Conservation (phyloP, 2,113 vertebrate species). For the Lophius piscatorius region DNA sequence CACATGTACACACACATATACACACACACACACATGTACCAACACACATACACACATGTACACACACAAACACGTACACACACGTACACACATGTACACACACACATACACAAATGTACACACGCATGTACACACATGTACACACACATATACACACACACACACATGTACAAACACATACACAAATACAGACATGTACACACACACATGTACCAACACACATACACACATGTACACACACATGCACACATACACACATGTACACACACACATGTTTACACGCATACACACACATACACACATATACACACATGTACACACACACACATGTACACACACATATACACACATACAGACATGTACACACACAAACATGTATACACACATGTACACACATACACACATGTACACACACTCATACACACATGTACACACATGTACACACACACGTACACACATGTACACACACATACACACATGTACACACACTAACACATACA, state of each 20-base stretch:
- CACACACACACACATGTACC: too few relatives aligned
- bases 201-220: slow-evolving; percentile 22
- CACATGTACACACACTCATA: slow-evolving; percentile 1
- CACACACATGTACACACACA: neutral
- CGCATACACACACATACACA: slow-evolving; percentile 24
- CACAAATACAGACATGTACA: slow-evolving; percentile 8
- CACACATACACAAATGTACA: slow-evolving; percentile 1
- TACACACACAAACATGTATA: neutral
- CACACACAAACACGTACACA: slow-evolving; percentile 5
- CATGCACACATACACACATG: slow-evolving; percentile 5
- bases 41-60: neutral
- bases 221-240: neutral
- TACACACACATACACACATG: neutral
- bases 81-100: slow-evolving; percentile 2
- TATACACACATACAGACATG: slow-evolving; percentile 6
- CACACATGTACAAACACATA: neutral
- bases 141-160: slow-evolving; percentile 5
- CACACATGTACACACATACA: slow-evolving; percentile 18
- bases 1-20: too few relatives aligned
- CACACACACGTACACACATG: slow-evolving; percentile 7
- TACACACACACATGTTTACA: neutral
- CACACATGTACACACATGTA: neutral
- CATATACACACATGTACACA: neutral
- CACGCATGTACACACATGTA: neutral
- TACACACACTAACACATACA: slow-evolving; percentile 30